Conservation (phyloP, 2,888 invertebrate species). For the Troides oblongomaculatus region DNA sequence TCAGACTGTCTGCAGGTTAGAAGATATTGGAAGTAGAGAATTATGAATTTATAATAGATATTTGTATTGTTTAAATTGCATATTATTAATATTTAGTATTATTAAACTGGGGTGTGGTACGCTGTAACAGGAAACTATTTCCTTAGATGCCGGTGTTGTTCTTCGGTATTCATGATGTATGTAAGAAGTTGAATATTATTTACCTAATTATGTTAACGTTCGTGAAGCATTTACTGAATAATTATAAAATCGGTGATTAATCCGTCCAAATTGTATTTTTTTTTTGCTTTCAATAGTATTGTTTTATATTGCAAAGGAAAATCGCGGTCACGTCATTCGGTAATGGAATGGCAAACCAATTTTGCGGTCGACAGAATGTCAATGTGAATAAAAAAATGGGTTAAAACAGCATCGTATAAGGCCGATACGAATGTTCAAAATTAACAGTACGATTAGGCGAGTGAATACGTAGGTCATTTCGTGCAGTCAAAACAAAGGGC, state of each 20-base stretch:
- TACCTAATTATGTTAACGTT: too few relatives aligned
- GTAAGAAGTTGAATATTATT: too few relatives aligned
- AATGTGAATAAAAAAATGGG: conserved; percentile 3
- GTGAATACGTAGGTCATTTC: conserved; percentile 58
- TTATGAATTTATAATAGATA: not conserved
- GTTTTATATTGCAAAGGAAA: conserved; percentile 7
- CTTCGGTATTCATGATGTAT: too few relatives aligned
- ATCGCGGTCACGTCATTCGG: not conserved
- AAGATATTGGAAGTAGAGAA: conserved; percentile 13
- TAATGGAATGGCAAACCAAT: conserved; percentile 1
- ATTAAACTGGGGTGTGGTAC: too few relatives aligned
- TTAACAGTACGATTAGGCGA: conserved; percentile 53
- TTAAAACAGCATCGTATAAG: conserved; percentile 5
- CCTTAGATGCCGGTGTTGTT: too few relatives aligned
- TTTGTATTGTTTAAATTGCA: too few relatives aligned
- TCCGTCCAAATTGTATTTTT: not conserved
- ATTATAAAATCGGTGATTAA: too few relatives aligned
- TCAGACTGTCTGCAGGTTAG: conserved; percentile 54
- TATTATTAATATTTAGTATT: too few relatives aligned
- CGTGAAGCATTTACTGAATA: too few relatives aligned
- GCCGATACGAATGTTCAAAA: conserved; percentile 38
- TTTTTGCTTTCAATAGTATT: not conserved
- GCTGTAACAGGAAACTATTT: too few relatives aligned
- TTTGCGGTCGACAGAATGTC: conserved; percentile 2
- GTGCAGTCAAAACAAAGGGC: conserved; percentile 71